These are phyloP conservation scores for Zootermopsis nevadensis DNA, from an alignment of 2,888 invertebrate species.

Conservation along the genomic window DNA sequence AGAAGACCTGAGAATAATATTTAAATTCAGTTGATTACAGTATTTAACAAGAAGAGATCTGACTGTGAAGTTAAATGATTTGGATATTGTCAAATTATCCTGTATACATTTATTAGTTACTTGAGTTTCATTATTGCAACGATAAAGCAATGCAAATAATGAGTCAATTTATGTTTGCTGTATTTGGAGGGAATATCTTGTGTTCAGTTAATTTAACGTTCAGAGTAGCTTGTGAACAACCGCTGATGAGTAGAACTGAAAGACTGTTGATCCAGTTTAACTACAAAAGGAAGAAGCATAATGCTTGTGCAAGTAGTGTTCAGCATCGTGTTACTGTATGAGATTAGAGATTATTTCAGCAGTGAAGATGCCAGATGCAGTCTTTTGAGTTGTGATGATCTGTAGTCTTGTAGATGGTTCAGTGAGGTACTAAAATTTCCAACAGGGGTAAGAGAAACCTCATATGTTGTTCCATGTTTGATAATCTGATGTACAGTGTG, in stretches of 20 bases:
- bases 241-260: background rate
- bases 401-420: too few species aligned
- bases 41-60: constrained; percentile 24
- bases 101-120: background rate
- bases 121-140: background rate
- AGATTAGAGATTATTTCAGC: background rate
- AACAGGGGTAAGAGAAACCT: too few species aligned
- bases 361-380: background rate
- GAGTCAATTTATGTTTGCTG: background rate
- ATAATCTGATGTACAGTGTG: too few species aligned
- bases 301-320: background rate
- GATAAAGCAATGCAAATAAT: constrained; percentile 9
- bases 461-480: too few species aligned
- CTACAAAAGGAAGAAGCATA: background rate
- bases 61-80: background rate
- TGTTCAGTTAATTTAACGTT: background rate
- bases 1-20: constrained; percentile 9
- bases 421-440: too few species aligned
- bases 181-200: background rate
- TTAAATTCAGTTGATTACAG: constrained; percentile 21
- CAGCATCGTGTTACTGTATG: background rate
- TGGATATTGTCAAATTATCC: background rate
- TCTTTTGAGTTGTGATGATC: background rate
- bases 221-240: background rate
- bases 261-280: background rate